Base-by-base conservation (phyloP, 2,888 invertebrate genomes). In the Leptopilina drosophilae region DNA sequence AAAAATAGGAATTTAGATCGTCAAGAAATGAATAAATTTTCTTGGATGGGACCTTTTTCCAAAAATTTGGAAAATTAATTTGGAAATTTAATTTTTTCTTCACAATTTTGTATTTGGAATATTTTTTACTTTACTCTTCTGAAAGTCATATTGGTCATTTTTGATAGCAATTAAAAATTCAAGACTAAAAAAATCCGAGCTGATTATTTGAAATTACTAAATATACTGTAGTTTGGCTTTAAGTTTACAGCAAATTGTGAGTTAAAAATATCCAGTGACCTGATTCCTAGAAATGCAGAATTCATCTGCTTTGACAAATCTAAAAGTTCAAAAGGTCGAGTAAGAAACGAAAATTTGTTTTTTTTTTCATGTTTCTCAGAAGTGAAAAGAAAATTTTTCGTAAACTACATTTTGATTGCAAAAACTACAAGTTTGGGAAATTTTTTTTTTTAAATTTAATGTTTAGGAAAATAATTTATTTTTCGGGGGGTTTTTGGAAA, bases 261-360 rank as follows among this genome's bases (percentile, higher is more conserved):
- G 80, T 80, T 87, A 88, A 88, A 87, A 88, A 87, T 88, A 88
- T 83, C 82, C 80, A 82, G 77, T 83, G 86, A 85, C 87, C 87
- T 83, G 83, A 85, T 85, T 86, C 83, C 82, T 81, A 78, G 80
- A 78, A 77, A 80, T 82, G 75, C 77, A 76, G 82, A 76, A 78
- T 84, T 81, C 84, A 85, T 85, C 84, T 86, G 84, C 33, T 81
- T 82, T 84, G 84, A 84, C 83, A 82, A 83, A 82, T 85, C 77
- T 3, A 69, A 26, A 20, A 69, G 26, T 46, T 26, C 33, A 56
- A n/a, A 53, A 33, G 53, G 33, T 73, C 20, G 62, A 7, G 1
- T 64, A 33, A 2, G 26, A 20, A 26, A 0, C 33, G 26, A 20
- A 26, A 0, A 26, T 64, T 26, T 64, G 11, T 64, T 11, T 64